These are phyloP conservation scores for Taphrorychus bicolor DNA, from an alignment of 2,888 invertebrate species.

Conservation along the genomic window DNA sequence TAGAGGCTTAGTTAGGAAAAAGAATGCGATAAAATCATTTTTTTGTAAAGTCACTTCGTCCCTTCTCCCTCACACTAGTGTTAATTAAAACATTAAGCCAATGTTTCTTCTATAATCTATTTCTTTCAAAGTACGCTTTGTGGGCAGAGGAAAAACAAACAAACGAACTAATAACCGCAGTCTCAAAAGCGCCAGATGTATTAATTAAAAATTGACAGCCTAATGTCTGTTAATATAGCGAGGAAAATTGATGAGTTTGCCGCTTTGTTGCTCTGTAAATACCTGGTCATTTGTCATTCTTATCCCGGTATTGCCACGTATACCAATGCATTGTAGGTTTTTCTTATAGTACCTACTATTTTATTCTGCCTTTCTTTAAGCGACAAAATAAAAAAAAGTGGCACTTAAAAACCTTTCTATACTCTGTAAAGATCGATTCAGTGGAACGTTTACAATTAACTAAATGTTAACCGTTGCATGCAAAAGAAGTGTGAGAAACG, in stretches of 20 bases:
- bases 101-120: neutral
- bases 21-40: no score
- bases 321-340: neutral
- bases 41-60: no score
- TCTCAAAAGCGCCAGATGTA: conserved; percentile 33
- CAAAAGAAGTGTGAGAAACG: conserved; percentile 13
- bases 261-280: conserved; percentile 39
- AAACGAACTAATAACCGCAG: conserved; percentile 9
- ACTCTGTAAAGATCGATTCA: neutral
- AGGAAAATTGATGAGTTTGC: conserved; percentile 46
- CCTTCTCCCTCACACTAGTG: neutral
- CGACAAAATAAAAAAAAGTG: no score
- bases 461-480: conserved; percentile 11
- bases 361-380: neutral
- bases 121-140: no score
- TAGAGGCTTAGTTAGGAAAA: no score
- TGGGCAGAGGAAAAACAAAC: conserved; percentile 9
- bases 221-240: conserved; percentile 36
- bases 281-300: conserved; percentile 44
- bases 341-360: neutral
- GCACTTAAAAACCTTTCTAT: no score
- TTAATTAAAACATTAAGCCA: neutral
- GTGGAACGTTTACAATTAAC: neutral
- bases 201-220: conserved; percentile 44
- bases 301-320: no score